Evolutionary conservation across 2,113 vertebrate genomes (phyloP).

Genomic region (Nesogale talazaci): DNA sequence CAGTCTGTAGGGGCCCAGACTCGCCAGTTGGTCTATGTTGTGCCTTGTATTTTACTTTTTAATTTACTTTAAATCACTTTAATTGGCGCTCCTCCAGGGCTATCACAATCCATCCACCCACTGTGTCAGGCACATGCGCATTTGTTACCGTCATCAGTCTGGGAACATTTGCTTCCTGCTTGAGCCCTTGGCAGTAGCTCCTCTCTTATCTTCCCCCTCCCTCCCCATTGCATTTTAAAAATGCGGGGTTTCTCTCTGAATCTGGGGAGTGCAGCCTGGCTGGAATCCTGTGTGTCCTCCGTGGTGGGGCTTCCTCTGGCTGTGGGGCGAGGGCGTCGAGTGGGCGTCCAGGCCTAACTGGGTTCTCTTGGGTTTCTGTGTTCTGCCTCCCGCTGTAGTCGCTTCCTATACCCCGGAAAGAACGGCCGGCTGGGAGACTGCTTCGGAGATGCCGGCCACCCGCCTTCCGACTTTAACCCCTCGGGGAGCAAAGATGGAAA

Average conservation of each 20-base stretch:
- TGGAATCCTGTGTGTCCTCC: background rate
- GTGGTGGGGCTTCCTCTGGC: background rate
- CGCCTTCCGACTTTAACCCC: slow-evolving; percentile 82
- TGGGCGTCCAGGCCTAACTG: background rate
- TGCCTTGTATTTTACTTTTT: background rate
- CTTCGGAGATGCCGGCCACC: slow-evolving; percentile 82
- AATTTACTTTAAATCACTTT: background rate
- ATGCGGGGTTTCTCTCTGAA: too few species aligned
- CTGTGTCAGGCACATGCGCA: too few species aligned
- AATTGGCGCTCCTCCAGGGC: background rate
- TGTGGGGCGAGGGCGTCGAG: background rate
- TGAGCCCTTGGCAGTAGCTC: too few species aligned
- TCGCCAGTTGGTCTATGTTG: background rate
- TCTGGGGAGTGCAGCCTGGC: too few species aligned
- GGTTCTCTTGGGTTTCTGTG: background rate
- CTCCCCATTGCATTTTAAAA: background rate
- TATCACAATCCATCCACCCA: too few species aligned
- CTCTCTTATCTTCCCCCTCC: background rate
- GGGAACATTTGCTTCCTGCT: too few species aligned
- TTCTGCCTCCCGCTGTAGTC: slow-evolving; percentile 83
- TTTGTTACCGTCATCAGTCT: too few species aligned
- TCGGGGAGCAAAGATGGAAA: slow-evolving; percentile 94
- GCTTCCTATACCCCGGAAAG: slow-evolving; percentile 95
- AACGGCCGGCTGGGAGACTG: slow-evolving; percentile 86
- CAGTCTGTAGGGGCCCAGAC: background rate